These are phyloP conservation scores for Zaprionus davidi DNA, from an alignment of 1,140 invertebrate species.

Conservation along the genomic window DNA sequence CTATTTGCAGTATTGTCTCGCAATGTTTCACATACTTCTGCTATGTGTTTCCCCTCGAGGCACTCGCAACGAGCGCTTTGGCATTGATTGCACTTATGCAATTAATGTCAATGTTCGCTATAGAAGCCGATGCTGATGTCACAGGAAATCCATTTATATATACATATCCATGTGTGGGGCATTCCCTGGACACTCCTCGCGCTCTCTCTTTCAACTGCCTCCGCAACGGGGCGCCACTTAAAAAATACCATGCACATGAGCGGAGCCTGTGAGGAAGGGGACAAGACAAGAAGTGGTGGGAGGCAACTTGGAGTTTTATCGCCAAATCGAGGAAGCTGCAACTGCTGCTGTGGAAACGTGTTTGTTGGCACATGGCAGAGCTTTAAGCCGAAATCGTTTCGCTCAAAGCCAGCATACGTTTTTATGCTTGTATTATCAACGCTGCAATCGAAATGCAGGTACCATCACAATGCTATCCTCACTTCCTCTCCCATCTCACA, in stretches of 20 bases:
- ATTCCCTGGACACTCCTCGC: background rate
- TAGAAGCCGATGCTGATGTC: constrained; percentile 45
- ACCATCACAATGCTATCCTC: constrained; percentile 25
- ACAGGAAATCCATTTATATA: constrained; percentile 68
- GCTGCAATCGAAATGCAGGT: constrained; percentile 55
- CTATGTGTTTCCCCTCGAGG: background rate
- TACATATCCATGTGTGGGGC: constrained; percentile 8
- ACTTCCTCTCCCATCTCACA: background rate
- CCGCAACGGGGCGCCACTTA: constrained; percentile 42
- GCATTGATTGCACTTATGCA: constrained; percentile 72
- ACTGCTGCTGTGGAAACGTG: constrained; percentile 53
- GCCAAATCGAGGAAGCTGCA: constrained; percentile 59
- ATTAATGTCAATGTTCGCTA: constrained; percentile 60
- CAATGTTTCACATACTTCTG: constrained; percentile 5
- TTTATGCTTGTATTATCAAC: constrained; percentile 29
- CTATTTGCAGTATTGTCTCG: constrained; percentile 4
- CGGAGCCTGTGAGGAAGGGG: background rate
- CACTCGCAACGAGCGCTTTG: constrained; percentile 33
- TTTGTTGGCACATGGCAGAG: constrained; percentile 55
- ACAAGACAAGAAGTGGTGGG: background rate
- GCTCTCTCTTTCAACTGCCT: background rate
- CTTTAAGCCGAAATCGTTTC: constrained; percentile 64
- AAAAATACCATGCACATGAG: constrained; percentile 32
- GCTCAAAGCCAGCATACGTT: constrained; percentile 37
- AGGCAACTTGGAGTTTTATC: constrained; percentile 56